Evolutionary conservation across 1,140 invertebrate species (phyloP).

Genomic region (Drosophila tropicalis): DNA sequence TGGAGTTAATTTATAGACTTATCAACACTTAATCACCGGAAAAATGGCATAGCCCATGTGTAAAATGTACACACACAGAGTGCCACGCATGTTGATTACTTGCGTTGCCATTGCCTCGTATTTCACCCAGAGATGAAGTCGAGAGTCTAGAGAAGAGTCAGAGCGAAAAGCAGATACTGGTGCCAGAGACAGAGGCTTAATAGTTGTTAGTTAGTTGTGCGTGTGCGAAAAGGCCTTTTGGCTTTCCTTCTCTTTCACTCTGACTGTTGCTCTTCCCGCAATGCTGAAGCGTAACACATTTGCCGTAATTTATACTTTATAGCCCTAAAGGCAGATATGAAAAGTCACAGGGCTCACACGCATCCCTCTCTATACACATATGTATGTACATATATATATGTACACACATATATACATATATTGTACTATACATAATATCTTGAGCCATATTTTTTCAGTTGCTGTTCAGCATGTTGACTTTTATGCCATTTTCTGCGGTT

Average conservation of each 20-base stretch:
- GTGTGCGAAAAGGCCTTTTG: conserved; percentile 33
- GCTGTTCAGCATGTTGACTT: conserved; percentile 76
- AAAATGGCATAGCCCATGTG: conserved; percentile 70
- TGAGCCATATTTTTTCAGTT: conserved; percentile 71
- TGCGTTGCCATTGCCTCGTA: conserved; percentile 41
- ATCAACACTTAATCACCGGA: conserved; percentile 82
- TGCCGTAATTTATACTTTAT: conserved; percentile 81
- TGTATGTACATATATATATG: conserved; percentile 17
- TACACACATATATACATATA: conserved; percentile 2
- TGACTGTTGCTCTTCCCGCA: conserved; percentile 1
- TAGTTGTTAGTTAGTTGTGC: conserved; percentile 81
- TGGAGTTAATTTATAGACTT: conserved; percentile 80
- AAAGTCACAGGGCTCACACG: conserved; percentile 57
- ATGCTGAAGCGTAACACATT: conserved; percentile 60
- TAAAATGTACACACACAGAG: conserved; percentile 51
- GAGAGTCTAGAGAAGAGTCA: conserved; percentile 14
- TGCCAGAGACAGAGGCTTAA: conserved; percentile 57
- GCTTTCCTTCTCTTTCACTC: conserved; percentile 8
- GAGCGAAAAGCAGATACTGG: conserved; percentile 16
- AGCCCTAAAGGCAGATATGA: conserved; percentile 72
- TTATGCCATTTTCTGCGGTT: conserved; percentile 77
- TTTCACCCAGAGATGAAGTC: conserved; percentile 54
- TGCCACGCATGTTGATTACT: conserved; percentile 77
- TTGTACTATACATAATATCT: conserved; percentile 52
- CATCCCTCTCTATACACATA: conserved; percentile 17